These are phyloP conservation scores for Philereme vetulata DNA, from an alignment of 2,888 invertebrate genomes.

Conservation along the genomic window DNA sequence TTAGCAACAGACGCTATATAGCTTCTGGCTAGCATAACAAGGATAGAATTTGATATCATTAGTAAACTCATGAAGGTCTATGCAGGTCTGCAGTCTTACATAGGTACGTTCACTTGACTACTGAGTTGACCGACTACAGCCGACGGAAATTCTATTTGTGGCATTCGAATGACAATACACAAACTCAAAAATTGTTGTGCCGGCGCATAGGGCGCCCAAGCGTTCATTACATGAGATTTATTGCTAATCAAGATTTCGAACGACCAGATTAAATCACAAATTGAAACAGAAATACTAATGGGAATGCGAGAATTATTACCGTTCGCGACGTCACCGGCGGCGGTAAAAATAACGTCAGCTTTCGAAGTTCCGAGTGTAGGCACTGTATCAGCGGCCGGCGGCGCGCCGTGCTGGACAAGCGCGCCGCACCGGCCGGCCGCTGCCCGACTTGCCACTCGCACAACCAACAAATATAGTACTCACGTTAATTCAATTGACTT, in stretches of 20 bases:
- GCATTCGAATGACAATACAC: no score
- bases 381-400: not conserved
- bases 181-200: no score
- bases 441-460: not conserved
- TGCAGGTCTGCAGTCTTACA: no score
- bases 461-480: not conserved
- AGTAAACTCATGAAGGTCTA: no score
- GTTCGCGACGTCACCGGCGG: slow-evolving; percentile 26
- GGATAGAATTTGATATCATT: no score
- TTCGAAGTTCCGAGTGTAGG: slow-evolving; percentile 22
- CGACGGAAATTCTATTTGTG: no score
- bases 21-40: no score
- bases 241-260: not conserved
- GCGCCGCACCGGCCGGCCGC: not conserved
- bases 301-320: slow-evolving; percentile 30
- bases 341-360: slow-evolving; percentile 57
- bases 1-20: no score
- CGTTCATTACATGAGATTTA: no score
- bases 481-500: not conserved
- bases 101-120: no score
- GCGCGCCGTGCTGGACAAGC: not conserved
- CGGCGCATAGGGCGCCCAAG: no score
- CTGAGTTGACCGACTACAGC: no score
- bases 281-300: slow-evolving; percentile 45
- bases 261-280: slow-evolving; percentile 16